These are phyloP conservation scores for Standfussiana lucernea DNA, from an alignment of 2,888 invertebrate genomes.

Conservation along the genomic window DNA sequence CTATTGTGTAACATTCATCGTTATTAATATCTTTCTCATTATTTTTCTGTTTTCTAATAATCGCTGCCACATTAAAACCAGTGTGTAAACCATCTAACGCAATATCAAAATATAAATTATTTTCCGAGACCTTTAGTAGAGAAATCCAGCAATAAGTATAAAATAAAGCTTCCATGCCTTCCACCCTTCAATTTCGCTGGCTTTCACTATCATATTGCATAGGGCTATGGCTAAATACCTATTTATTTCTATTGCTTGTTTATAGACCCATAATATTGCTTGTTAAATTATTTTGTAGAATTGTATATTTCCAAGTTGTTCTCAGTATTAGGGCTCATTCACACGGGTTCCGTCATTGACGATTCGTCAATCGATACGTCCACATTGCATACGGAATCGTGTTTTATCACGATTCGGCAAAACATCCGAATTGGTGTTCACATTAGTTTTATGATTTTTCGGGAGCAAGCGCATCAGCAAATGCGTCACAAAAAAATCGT, in stretches of 20 bases:
- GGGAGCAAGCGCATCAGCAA: too few relatives aligned
- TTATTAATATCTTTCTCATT: slow-evolving; percentile 13
- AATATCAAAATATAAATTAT: slow-evolving; percentile 76
- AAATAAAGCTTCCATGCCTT: slow-evolving; percentile 79
- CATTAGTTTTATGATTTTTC: too few relatives aligned
- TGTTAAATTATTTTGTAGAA: slow-evolving; percentile 51
- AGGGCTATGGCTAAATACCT: slow-evolving; percentile 79
- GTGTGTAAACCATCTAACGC: slow-evolving; percentile 65
- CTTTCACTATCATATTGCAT: slow-evolving; percentile 85
- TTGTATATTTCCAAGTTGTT: slow-evolving; percentile 22
- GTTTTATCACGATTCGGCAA: too few relatives aligned
- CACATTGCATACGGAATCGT: too few relatives aligned
- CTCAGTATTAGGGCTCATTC: too few relatives aligned
- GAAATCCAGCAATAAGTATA: slow-evolving; percentile 83
- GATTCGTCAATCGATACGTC: too few relatives aligned
- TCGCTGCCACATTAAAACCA: slow-evolving; percentile 22
- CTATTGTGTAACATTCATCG: neutral
- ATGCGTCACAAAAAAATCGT: too few relatives aligned
- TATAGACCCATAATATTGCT: slow-evolving; percentile 34
- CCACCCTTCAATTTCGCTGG: slow-evolving; percentile 82
- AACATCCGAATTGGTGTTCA: too few relatives aligned
- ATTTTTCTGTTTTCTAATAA: neutral
- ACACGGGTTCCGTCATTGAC: too few relatives aligned
- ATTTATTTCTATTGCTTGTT: slow-evolving; percentile 67
- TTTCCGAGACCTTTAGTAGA: slow-evolving; percentile 79